Base-by-base conservation (phyloP, 2,113 vertebrate genomes). In the Cisticola juncidis region DNA sequence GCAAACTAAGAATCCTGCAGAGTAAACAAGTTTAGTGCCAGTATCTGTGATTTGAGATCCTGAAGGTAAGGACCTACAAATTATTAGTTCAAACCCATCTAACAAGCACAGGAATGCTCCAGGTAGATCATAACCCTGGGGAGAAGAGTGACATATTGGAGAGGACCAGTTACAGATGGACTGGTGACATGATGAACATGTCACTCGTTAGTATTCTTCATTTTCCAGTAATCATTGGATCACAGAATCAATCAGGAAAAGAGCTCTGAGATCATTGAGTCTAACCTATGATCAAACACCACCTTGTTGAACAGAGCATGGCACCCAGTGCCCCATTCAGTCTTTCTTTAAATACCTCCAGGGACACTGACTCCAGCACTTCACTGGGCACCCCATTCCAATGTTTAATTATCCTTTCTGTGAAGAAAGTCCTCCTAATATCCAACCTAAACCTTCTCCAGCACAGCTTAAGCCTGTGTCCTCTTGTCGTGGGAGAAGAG, bases 171-270 rank as follows among this genome's bases (percentile, higher is more conserved):
- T 48, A 38, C 6, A 11, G 29, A 47, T 26, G 17, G 35, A 48
- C 64, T 2, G 29, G 40, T 51, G 19, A 29, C 13, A 7, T 0
- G 9, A 15, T 20, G 17, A 36, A 68, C 9, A 1, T 4, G 15
- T 35, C 40, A 38, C 38, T 28, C 31, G 9, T 61, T 76, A 56
- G 26, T 31, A 20, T 54, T 70, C 38, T 14, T 14, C 8, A 7
- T 40, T 64, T 85, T 81, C 64, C 5, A 7, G 23, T 68, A 42
- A 51, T 15, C 13, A n/a, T 4, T 35, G 51, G 38, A 66, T 48
- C 31, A 35, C n/a, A 73, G n/a, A 73, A 38, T 73, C n/a, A 48
- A 0, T 42, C 44, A 51, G 17, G 36, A 44, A 68, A 68, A 77
- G 31, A 77, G 9, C 5, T 68, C 25, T 36, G 36, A 51, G 31